Base-by-base conservation (phyloP, 2,797 vertebrate species). In the Hemitrygon akajei region DNA sequence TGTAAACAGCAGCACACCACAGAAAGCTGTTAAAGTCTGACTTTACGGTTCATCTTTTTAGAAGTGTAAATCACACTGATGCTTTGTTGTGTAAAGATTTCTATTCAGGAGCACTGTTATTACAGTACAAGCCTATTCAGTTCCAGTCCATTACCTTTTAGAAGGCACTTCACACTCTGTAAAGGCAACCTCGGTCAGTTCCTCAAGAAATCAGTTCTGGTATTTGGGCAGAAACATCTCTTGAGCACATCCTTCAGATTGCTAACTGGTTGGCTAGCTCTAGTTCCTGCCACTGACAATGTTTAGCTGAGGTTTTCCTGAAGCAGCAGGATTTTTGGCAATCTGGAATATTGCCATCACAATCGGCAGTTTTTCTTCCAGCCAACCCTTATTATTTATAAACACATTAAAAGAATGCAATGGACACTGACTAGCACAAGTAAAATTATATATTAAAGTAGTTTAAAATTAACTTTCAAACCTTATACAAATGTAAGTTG, bases 1-100 rank as follows among this genome's bases (percentile, higher is more conserved):
- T 92, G 69, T 25, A 92, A 40, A 92, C 91, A 92, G 91, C 91
- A 92, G 91, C 91, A 92, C 69, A 92, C 56, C 27, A 22, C 91
- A 92, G 71, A 89, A 66, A 47, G 5, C 40, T 92, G 37, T 75
- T 75, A 92, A 92, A 92, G 69, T 56, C 69, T 75, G 37, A 75
- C 89, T 92, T 92, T 56, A 92, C n/a, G 37, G 37, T 75, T 92
- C 91, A 75, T 75, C 91, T 75, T 92, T 92, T 75, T 71, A 75
- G 71, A 92, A 66, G 71, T 47, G 40, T 92, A 92, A 92, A 92
- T 75, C 91, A 75, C 40, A 56, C 7, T 75, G 71, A 27, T 75
- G 91, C 91, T 75, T 92, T 75, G 91, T 75, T 92, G 91, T 75
- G 91, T 30, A 75, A 75, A 56, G 71, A 66, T 73, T 40, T 27